Evolutionary conservation across 2,888 invertebrate species (phyloP).

Genomic region (Ichneumoninae sp.): DNA sequence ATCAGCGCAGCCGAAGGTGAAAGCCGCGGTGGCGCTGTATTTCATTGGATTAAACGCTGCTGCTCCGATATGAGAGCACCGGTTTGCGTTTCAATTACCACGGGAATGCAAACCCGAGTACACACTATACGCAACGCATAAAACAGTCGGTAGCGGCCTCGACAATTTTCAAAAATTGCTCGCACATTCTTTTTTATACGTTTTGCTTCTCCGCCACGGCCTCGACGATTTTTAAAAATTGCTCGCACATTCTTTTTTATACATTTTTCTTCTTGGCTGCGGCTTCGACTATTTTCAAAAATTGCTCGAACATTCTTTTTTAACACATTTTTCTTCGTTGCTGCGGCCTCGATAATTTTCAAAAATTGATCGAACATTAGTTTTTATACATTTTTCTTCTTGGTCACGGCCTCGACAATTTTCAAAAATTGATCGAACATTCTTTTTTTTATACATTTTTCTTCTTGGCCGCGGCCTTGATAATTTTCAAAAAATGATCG

Average conservation of each 20-base stretch:
- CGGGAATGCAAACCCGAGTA: neutral
- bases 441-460: neutral
- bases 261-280: neutral
- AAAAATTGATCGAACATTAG: neutral
- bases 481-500: neutral
- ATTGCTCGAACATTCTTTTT: neutral
- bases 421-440: neutral
- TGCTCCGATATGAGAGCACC: constrained; percentile 67
- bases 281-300: neutral
- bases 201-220: neutral
- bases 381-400: neutral
- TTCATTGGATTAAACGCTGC: constrained; percentile 76
- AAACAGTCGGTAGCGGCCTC: neutral
- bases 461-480: neutral
- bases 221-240: neutral
- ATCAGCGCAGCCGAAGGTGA: constrained; percentile 21
- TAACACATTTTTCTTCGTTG: neutral
- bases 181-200: neutral
- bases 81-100: constrained; percentile 78
- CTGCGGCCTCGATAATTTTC: neutral
- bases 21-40: constrained; percentile 67
- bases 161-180: neutral
- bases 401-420: neutral
- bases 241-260: neutral
- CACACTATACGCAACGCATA: neutral